These are phyloP conservation scores for Diachasmimorpha longicaudata DNA, from an alignment of 1,140 invertebrate genomes.

Conservation along the genomic window DNA sequence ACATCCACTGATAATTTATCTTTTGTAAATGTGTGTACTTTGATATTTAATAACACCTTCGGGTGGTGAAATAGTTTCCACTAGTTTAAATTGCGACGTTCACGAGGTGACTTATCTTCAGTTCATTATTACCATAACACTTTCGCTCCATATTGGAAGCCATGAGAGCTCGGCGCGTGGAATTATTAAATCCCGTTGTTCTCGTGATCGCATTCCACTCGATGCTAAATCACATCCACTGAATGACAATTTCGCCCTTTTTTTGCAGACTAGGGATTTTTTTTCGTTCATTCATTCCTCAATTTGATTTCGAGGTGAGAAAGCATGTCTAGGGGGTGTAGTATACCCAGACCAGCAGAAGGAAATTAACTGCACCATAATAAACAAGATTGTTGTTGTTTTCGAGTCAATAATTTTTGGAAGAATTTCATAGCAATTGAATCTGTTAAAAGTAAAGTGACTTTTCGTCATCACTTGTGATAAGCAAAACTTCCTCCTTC, in stretches of 20 bases:
- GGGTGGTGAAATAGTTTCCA: not conserved
- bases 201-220: constrained; percentile 37
- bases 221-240: not conserved
- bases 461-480: no score
- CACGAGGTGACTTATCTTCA: no score
- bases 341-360: not conserved
- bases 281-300: not conserved
- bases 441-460: no score
- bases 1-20: not conserved
- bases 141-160: constrained; percentile 39
- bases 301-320: not conserved
- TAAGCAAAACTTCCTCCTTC: no score
- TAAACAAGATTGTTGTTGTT: no score
- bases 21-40: not conserved
- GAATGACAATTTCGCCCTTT: not conserved
- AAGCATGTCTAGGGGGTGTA: not conserved
- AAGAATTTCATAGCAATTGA: no score
- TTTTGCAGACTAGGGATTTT: no score
- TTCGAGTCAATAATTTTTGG: no score
- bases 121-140: constrained; percentile 12
- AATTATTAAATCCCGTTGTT: constrained; percentile 30
- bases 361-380: not conserved
- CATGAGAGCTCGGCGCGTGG: not conserved
- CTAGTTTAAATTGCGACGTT: no score
- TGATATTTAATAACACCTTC: not conserved